Conservation (phyloP, 2,113 vertebrate species). For the Lasiurus cinereus region DNA sequence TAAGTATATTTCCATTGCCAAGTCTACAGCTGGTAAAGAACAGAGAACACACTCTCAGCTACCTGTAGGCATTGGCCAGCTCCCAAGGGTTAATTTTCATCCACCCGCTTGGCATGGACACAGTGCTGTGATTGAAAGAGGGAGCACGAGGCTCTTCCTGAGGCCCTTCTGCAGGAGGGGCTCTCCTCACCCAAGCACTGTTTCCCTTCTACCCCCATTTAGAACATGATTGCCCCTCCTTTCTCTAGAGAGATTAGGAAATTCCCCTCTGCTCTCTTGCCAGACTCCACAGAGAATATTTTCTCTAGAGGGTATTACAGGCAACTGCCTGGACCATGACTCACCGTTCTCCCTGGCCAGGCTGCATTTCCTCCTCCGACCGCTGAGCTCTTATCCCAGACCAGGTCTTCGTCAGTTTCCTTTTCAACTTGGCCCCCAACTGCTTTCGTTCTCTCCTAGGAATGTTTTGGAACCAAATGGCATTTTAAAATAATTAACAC, state of each 20-base stretch:
- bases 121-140: neutral
- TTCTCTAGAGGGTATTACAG: neutral
- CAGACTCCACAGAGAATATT: neutral
- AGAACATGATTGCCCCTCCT: neutral
- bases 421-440: constrained; percentile 16
- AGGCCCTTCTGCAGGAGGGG: neutral
- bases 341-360: constrained; percentile 41
- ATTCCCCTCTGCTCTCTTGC: neutral
- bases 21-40: neutral
- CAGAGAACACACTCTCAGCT: neutral
- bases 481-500: neutral
- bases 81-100: neutral
- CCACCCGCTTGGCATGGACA: neutral
- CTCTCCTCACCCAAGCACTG: neutral
- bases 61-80: neutral
- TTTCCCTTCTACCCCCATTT: neutral
- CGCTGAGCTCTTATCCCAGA: neutral
- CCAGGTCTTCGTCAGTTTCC: constrained; percentile 55
- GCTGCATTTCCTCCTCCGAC: constrained; percentile 43
- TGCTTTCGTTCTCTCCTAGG: constrained; percentile 67
- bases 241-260: neutral
- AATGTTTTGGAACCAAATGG: neutral
- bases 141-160: neutral
- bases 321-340: neutral
- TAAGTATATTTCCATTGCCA: neutral